Conservation (phyloP, 2,113 vertebrate genomes). For the Ceyx melanurus region DNA sequence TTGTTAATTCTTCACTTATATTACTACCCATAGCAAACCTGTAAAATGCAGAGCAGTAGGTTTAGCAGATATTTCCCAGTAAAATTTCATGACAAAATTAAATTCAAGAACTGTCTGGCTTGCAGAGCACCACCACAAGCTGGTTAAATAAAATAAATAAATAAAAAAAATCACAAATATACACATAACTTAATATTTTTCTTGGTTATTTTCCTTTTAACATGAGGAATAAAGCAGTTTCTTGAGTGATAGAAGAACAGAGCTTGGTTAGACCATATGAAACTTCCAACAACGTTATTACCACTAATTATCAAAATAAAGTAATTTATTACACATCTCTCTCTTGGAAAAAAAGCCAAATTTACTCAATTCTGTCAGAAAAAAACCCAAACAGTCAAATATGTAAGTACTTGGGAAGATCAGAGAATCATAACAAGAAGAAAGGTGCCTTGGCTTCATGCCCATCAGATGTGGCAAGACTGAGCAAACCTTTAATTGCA, state of each 20-base stretch:
- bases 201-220: not conserved
- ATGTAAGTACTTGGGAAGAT: not conserved
- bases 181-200: not conserved
- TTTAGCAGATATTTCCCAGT: not conserved
- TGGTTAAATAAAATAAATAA: not conserved
- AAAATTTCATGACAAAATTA: not conserved
- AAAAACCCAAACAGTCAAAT: not conserved
- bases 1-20: not conserved
- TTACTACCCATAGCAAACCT: not conserved
- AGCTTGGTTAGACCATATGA: not conserved
- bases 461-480: slow-evolving; percentile 60
- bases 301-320: not conserved
- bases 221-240: not conserved
- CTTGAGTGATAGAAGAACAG: not conserved
- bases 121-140: not conserved
- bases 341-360: not conserved
- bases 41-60: fast-evolving
- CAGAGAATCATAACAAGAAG: not conserved
- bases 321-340: not conserved
- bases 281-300: not conserved
- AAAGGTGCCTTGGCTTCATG: not conserved
- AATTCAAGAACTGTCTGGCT: not conserved
- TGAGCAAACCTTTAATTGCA: slow-evolving; percentile 24
- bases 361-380: not conserved
- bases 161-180: not conserved